Base-by-base conservation (phyloP, 2,888 invertebrate genomes). In the Platycnemis pennipes region DNA sequence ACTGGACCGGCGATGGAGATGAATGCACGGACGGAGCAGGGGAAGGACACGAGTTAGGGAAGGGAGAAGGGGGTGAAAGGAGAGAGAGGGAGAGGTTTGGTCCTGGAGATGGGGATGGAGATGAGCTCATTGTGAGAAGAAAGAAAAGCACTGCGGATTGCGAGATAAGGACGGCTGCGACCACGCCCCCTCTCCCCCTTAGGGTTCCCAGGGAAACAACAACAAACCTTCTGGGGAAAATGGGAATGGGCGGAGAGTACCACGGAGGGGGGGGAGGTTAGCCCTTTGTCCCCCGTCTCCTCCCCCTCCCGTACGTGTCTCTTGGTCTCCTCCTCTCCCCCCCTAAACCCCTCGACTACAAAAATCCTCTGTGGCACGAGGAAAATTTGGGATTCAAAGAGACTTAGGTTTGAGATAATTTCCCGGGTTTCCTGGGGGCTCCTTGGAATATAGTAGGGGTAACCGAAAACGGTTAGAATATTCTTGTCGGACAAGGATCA, bases 321-420 rank as follows among this genome's bases (percentile, higher is more conserved):
- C 37, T 63, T 7, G 26, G 16, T 77, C 37, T 13, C 13, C 11
- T 5, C 0, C 77, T 31, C 11, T 37, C n/a, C 77, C 31, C n/a
- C 31, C 11, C 26, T n/a, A n/a, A n/a, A n/a, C 63, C 19, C 37
- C 77, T 0, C 77, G 13, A 11, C 77, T n/a, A n/a, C 77, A 8
- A 37, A 77, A 77, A 77, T 37, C 77, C 37, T 63, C 77, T 37
- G 37, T 37, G 77, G 77, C 37, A 37, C 31, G 37, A 31, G 77
- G 77, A 77, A 77, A 77, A 77, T 77, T 77, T 77, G 77, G 31
- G 77, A 77, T 77, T 77, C 77, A 77, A 77, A 77, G 77, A 77
- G 77, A 77, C 31, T 16, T 31, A 19, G 69, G n/a, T 53, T 11
- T 11, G 37, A 77, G 63, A 77, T 31, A 77, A 77, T 37, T 37